Evolutionary conservation across 2,888 invertebrate genomes (phyloP), one percentile per base, ranked within the genome.

Genomic region (Eledona agricola): DNA sequence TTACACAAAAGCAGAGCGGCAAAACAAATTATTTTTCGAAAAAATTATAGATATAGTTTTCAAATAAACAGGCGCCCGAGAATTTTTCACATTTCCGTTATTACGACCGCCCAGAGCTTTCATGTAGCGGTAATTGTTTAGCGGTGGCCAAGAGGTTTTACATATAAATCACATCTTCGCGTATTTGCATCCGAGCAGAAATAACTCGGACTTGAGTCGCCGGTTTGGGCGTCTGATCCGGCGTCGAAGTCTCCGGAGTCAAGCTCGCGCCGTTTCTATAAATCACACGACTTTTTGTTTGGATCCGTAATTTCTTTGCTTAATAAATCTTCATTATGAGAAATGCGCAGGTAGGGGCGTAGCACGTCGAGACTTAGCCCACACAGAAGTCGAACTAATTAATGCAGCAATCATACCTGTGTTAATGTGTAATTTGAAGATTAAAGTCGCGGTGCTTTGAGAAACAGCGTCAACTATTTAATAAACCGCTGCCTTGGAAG

Each of bases 341-440:
- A 57, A 64, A 64, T 59, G 66, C 63, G 62, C 63, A 60, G 57
- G 54, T 55, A 59, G 49, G 63, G 67, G 69, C 67, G 66, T 67
- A 60, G 50, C 64, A 51, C 55, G 59, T 59, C 45, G 26, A 55
- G 56, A 57, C 60, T 59, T 57, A 55, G 62, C 64, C 65, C 65
- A 65, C 71, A 70, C 69, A 67, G 61, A 58, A 65, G 62, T 66
- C 63, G 63, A 56, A 63, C 67, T 68, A 68, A 70, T 69, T 68
- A 71, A 66, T 64, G 61, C 62, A 51, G 60, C 63, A 63, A 65
- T 63, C 64, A 60, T 67, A 64, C 62, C 38, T 62, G 66, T 64
- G 67, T 67, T 69, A 69, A 71, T 69, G 66, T 64, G 66, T 69
- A 69, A 71, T 72, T 72, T 67, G 67, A 69, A 69, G 67, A 72